Evolutionary conservation across 2,888 invertebrate species (phyloP), one percentile per base, ranked within the genome.

Genomic region (Athrips mouffetella): DNA sequence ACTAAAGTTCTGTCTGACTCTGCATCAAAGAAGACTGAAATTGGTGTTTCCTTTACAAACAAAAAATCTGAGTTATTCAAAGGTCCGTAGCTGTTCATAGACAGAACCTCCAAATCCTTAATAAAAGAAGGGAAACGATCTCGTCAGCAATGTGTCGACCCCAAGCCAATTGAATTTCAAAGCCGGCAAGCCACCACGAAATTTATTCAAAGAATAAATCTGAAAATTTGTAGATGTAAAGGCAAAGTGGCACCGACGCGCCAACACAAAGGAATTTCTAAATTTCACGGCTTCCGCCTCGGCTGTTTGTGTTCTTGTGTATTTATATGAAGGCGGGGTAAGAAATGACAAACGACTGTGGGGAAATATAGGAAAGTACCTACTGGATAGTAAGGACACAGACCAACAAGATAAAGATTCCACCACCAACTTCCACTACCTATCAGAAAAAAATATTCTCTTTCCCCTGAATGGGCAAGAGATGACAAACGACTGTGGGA

Each of bases 161-260:
- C 68, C 65, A 70, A 80, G 76, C 83, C 87, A 87, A 87, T 87
- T 88, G 88, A 86, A 87, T 87, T 87, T 87, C 88, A 87, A 87
- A 86, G 86, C 83, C 80, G 77, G 78, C 81, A 82, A 79, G 69
- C 82, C 78, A 87, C 87, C 85, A 78, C 86, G 74, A 86, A 88
- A 84, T 87, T 82, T 88, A 88, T 88, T 87, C 88, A 85, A 86
- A 86, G 87, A 88, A 88, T 86, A 88, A 87, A 88, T 88, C 87
- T 88, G 82, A 87, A 87, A 88, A 87, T 86, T 88, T 86, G 87
- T 83, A 84, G 82, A 85, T 87, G 83, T 81, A 74, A 88, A 80
- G 73, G 76, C 75, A 75, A 83, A 81, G 80, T 80, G 85, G 81
- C 83, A 80, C 75, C 81, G 80, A 82, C 76, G 76, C 77, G 76